phyloP scores from a whole-genome alignment of 2,888 invertebrate species.

The Ptycholaimellus sp. region DNA sequence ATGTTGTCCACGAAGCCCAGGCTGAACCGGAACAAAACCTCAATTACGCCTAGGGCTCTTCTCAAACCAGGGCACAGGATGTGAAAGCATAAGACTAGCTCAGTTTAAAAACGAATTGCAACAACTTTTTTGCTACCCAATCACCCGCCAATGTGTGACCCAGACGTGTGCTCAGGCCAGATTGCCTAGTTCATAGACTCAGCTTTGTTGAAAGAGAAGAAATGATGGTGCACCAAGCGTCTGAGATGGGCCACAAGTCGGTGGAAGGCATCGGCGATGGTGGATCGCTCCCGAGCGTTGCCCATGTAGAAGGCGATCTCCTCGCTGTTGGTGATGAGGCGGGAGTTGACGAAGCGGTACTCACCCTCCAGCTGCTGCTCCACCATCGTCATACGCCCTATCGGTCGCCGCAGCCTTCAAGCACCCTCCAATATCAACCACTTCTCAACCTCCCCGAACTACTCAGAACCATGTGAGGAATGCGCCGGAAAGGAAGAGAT shows the following conservation, averaged over 20 bases:
- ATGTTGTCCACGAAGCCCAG: conserved; percentile 91
- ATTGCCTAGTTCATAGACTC: too few species aligned
- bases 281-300: conserved; percentile 55
- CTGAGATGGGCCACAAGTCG: conserved; percentile 39
- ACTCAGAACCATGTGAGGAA: conserved; percentile 41
- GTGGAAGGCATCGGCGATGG: conserved; percentile 60
- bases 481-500: conserved; percentile 60
- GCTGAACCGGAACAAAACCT: conserved; percentile 16
- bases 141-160: too few species aligned
- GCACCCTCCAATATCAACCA: too few species aligned
- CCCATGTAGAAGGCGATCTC: conserved; percentile 50
- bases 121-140: too few species aligned
- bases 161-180: too few species aligned
- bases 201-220: too few species aligned
- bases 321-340: conserved; percentile 85
- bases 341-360: conserved; percentile 80
- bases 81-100: too few species aligned
- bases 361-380: conserved; percentile 97
- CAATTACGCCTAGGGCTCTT: too few species aligned
- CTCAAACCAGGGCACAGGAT: too few species aligned
- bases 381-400: conserved; percentile 61
- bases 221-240: too few species aligned
- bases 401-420: conserved; percentile 53
- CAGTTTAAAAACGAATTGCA: too few species aligned
- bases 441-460: background rate